Base-by-base conservation (phyloP, 2,113 vertebrate species). In the Electrona antarctica region DNA sequence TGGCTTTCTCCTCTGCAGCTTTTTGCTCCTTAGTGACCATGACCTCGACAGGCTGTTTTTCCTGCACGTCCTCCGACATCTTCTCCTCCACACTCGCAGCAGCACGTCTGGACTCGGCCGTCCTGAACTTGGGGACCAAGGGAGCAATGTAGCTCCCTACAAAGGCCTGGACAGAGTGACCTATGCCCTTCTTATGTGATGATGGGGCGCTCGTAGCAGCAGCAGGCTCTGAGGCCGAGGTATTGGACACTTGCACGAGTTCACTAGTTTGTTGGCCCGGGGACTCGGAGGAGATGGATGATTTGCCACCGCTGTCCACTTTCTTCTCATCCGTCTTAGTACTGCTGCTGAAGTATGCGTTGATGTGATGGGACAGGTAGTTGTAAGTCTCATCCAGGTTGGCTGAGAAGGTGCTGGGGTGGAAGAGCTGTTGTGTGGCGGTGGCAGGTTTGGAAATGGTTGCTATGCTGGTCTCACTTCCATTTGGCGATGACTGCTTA, bases 71-170 rank as follows among this genome's bases (percentile, higher is more conserved):
- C 13, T 77, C 83, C 7, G 73, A 73, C 59, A 84, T 77, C 10
- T 87, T 65, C 80, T 88, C 92, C 52, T 80, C 90, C 55, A 90
- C 88, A 46, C 88, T 89, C 71, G 79, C 76, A 3, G 85, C 13
- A 21, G 73, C 71, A 66, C 48, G 87, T 88, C 94, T 97, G 47
- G 92, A n/a, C 28, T 97, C 95, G 0, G 83, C 72, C 4, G 75
- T 52, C 61, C 88, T 91, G 81, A 97, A 93, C 75, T 92, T 97
- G 12, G 96, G 96, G 54, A 98, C 96, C 71, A 98, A 81, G 7
- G 95, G 95, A 55, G 93, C 93, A 54, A 99, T 94, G 80, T 97
- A 99, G 83, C 90, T 96, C 78, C 96, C 96, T 7, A 99, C 95
- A 87, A 99, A 96, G 52, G 96, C 96, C 55, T 98, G 97, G 8